Percentiles rank a stretch among this genome's conserved stretches.
These are phyloP conservation scores for Drosophila ohnishii DNA, from an alignment of 1,140 invertebrate species.

Conservation along the genomic window DNA sequence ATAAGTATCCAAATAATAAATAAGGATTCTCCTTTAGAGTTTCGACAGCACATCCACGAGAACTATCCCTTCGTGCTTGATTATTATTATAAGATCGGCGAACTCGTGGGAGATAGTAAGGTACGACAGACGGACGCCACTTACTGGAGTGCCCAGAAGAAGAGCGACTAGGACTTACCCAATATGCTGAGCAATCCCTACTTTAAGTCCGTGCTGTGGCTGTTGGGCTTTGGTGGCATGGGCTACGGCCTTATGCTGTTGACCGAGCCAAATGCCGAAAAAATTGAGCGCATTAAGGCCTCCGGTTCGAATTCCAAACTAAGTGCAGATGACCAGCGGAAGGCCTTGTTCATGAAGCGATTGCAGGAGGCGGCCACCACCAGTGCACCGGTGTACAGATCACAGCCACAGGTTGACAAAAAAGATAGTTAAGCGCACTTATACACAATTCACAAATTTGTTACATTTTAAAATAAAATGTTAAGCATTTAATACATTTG, in stretches of 20 bases:
- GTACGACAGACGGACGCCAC: conserved; percentile 84
- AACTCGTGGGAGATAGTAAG: conserved; percentile 84
- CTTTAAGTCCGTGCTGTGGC: conserved; percentile 85
- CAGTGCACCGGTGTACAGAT: conserved; percentile 49
- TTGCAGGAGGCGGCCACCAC: conserved; percentile 66
- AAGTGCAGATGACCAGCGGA: conserved; percentile 54
- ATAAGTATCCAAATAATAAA: conserved; percentile 47
- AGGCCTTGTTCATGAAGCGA: conserved; percentile 68
- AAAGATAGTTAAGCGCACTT: conserved; percentile 45
- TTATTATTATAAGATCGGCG: conserved; percentile 86
- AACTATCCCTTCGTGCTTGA: conserved; percentile 86
- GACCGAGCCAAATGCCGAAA: conserved; percentile 84
- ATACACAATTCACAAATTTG: conserved; percentile 22
- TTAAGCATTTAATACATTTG: conserved; percentile 22
- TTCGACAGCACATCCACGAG: conserved; percentile 85
- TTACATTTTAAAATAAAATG: conserved; percentile 34
- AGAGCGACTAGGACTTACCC: conserved; percentile 37
- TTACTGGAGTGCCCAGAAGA: conserved; percentile 83
- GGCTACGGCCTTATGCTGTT: conserved; percentile 85
- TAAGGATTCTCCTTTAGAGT: conserved; percentile 83
- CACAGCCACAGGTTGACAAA: conserved; percentile 35
- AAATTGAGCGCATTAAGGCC: conserved; percentile 84
- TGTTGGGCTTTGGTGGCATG: conserved; percentile 84
- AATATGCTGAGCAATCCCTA: conserved; percentile 83
- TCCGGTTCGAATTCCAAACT: conserved; percentile 24